Evolutionary conservation across 1,140 invertebrate species (phyloP), one percentile per base, ranked within the genome.

Genomic region (Zophobas morio): DNA sequence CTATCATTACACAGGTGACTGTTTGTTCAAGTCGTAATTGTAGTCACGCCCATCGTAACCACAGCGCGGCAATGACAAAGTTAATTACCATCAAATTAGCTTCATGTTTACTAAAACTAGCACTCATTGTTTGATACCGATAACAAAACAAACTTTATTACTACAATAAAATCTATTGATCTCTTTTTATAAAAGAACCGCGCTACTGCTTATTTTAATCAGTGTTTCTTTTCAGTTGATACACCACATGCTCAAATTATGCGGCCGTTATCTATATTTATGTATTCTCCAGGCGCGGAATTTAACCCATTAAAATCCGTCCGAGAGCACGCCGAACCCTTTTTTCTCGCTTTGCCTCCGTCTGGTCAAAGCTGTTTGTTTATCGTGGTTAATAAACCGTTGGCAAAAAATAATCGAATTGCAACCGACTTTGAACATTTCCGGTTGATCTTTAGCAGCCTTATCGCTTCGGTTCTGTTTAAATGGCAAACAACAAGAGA

Each of bases 341-440:
- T 51, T 51, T 51, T 51, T 20, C 3, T 46, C 3, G 3, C 8
- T 46, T 46, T 46, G 42, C 8, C 3, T 46, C 42, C 20, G 20
- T 20, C 20, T 34, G 20, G 35, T 54, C 53, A 54, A 54, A 54
- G 56, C 35, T 60, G 56, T 60, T 60, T 60, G 35, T 60, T 20
- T 60, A 35, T 35, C 3, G 42, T 35, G 6, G 56, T 6, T 60
- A n/a, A 8, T 46, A 8, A 46, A 20, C 20, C 42, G 42, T 46
- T 46, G 3, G 42, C 3, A 4, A 36, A 66, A 66, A 66, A 66
- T 32, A 66, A 66, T 46, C 20, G 60, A 42, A 66, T 66, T 66
- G 60, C 60, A 42, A 66, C 39, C 60, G 60, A 66, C 60, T 66
- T 66, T 66, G 39, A 66, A n/a, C 20, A 40, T 42, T 66, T 66